Evolutionary conservation across 2,797 vertebrate species (phyloP), one percentile per base, ranked within the genome.

Genomic region (Poliocrania exsul): DNA sequence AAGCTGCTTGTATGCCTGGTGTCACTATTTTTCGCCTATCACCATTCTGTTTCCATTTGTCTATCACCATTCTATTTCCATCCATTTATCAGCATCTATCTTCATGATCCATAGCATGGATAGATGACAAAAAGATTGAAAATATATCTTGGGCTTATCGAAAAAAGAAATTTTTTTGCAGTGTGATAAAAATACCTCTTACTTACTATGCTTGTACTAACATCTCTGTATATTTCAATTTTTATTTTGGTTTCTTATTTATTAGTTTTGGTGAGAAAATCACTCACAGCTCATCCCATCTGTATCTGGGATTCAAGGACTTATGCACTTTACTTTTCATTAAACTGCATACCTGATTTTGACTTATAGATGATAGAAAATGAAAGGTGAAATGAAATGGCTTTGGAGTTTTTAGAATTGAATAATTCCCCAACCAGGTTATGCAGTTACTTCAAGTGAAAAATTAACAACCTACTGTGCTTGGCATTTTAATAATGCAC

Each of bases 311-410:
- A 86, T 97, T 96, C 69, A 77, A 92, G 91, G 91, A 93, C 65
- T 77, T 79, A 77, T n/a, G 81, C 71, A 81, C 84, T 94, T 79
- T 78, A 80, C 84, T 92, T 95, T 93, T 91, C 29, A 90, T 84
- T 96, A 95, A 96, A 94, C 70, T 91, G 65, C 71, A 71, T 91
- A 62, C 92, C 57, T 19, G 50, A 93, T 90, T 96, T 94, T 96
- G 73, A 69, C 87, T 96, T 92, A 53, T 88, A 87, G 70, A 74
- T 96, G 73, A 90, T 64, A 88, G 89, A 88, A 93, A 96, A 95
- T 90, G 94, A 95, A 97, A 97, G 93, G 95, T 91, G 87, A 96
- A 97, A 96, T 93, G 88, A 94, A 95, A 96, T 90, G 91, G 95
- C 95, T 96, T 86, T 91, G 71, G 90, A 90, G 62, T 93, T 95